Base-by-base conservation (phyloP, 2,113 vertebrate genomes). In the Chelonoidis abingdonii region DNA sequence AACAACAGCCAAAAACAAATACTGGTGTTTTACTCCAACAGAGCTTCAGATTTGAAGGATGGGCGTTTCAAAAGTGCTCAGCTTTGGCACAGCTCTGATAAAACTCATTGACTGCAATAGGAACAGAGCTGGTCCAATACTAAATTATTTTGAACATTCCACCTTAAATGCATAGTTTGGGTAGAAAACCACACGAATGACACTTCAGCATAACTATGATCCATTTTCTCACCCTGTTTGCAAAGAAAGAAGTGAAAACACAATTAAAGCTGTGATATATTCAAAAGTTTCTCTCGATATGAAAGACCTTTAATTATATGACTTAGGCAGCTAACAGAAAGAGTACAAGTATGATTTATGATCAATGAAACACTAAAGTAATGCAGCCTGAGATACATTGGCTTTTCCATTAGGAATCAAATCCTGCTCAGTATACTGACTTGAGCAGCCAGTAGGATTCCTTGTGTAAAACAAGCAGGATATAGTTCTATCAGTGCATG, bases 1-100 rank as follows among this genome's bases (percentile, higher is more conserved):
- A 95, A 35, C 72, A 80, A 35, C 49, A 84, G 87, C 16, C 84
- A 93, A 96, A 86, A 82, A 82, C 84, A 80, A 80, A 38, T 62
- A 76, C 31, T 29, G 59, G 82, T 78, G n/a, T 88, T 83, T 83
- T 93, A 21, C 41, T 95, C 59, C 29, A 65, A 59, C 69, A 76
- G 90, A 87, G 14, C 24, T 81, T 81, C 83, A 72, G 59, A 62
- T 62, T 35, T 31, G 29, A 62, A 62, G 59, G 13, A 62, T 7
- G 29, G 57, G 27, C 14, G 29, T 62, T 62, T 62, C 59, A 31
- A 62, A 62, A 62, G 59, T 62, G 29, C 59, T 62, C 29, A 31
- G 59, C 29, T 62, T 62, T 62, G 29, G 14, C 27, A 29, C 59
- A 62, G 16, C 27, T 95, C 14, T 49, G 56, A n/a, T 62, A 90